These are phyloP conservation scores for Cetonia aurata DNA, from an alignment of 2,888 invertebrate genomes.

Conservation along the genomic window DNA sequence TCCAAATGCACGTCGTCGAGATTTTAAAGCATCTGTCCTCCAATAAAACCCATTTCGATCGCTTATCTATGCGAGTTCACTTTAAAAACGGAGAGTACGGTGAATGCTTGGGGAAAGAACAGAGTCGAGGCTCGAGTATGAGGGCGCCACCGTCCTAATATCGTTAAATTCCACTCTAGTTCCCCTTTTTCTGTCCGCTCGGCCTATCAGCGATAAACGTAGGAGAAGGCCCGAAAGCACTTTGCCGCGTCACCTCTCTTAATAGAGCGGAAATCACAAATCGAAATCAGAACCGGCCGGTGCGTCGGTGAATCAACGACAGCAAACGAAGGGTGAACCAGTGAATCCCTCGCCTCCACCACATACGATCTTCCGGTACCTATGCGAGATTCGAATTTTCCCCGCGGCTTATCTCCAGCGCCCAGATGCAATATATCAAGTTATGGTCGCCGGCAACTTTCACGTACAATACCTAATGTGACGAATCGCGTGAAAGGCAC, in stretches of 20 bases:
- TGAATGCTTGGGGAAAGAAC: no score
- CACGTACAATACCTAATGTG: conserved; percentile 10
- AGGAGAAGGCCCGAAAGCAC: conserved; percentile 5
- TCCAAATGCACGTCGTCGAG: no score
- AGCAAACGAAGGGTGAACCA: not conserved
- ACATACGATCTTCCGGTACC: not conserved
- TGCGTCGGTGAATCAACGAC: not conserved
- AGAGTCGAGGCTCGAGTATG: not conserved
- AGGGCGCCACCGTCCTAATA: conserved; percentile 17
- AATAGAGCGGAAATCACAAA: conserved; percentile 38
- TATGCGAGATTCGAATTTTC: not conserved
- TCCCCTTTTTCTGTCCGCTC: conserved; percentile 23
- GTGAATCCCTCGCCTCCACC: no score
- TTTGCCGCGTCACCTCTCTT: conserved; percentile 10
- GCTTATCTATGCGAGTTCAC: no score
- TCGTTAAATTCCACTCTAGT: conserved; percentile 26
- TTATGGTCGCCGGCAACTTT: conserved; percentile 17
- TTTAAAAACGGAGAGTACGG: no score
- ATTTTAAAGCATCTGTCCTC: no score
- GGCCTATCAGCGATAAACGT: conserved; percentile 26
- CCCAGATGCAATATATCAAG: conserved; percentile 24
- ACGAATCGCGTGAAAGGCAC: conserved; percentile 15
- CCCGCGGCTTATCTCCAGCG: conserved; percentile 17
- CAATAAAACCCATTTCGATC: no score
- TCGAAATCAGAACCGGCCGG: conserved; percentile 34